Conservation (phyloP, 2,113 vertebrate genomes). For the Petaurus breviceps region DNA sequence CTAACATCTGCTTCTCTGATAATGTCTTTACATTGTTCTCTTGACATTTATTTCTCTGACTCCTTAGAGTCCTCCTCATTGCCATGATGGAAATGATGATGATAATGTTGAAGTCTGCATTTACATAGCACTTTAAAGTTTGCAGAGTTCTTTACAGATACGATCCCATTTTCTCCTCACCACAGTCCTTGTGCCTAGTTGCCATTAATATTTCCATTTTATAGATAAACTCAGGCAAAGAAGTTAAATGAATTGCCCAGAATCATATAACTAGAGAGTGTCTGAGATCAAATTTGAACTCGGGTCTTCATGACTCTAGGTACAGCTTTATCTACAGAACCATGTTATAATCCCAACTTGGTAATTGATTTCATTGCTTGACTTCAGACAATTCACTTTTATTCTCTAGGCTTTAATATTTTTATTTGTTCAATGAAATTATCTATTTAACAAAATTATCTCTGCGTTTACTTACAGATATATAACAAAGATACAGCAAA, state of each 20-base stretch:
- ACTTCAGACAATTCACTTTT: not conserved
- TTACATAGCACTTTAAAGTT: not conserved
- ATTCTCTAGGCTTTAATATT: not conserved
- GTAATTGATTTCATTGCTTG: not conserved
- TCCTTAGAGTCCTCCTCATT: not conserved
- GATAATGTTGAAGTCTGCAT: not conserved
- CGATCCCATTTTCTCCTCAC: not conserved
- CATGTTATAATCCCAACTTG: not conserved
- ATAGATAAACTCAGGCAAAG: not conserved
- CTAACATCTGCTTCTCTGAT: not conserved
- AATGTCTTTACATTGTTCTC: not conserved
- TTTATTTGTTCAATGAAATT: rapidly evolving
- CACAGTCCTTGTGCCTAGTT: not conserved
- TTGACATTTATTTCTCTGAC: not conserved
- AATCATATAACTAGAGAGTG: not conserved
- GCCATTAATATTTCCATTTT: not conserved
- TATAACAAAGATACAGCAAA: not conserved
- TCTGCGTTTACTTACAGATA: rapidly evolving
- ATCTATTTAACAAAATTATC: rapidly evolving
- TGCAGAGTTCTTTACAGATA: not conserved
- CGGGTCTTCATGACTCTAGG: not conserved
- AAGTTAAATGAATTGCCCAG: not conserved
- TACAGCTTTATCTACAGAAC: not conserved
- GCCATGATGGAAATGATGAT: not conserved
- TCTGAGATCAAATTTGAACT: not conserved